A percentile compares a stretch with the other conserved stretches of the same genome.
Evolutionary conservation across 1,140 invertebrate species (phyloP).

Genomic region (Pseudomyrmex cubaensis): DNA sequence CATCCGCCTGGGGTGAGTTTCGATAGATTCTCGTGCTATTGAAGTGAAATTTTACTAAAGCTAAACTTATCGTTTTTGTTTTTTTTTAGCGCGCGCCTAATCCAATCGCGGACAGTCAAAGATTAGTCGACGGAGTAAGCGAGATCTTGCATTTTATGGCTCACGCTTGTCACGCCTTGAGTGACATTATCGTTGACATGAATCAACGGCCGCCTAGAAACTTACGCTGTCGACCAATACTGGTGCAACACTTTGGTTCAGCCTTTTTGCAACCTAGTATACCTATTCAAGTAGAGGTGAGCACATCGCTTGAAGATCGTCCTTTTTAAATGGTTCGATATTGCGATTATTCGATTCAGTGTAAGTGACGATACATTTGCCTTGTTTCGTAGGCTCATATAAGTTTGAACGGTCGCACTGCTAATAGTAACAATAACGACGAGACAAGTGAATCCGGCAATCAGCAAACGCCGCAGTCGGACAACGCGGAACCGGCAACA

Average conservation of each 20-base stretch:
- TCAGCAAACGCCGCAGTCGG: constrained; percentile 72
- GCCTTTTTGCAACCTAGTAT: constrained; percentile 87
- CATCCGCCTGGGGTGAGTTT: constrained; percentile 85
- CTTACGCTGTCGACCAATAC: constrained; percentile 89
- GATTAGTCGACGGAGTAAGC: constrained; percentile 89
- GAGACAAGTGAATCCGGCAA: constrained; percentile 74
- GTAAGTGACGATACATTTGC: neutral
- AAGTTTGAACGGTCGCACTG: constrained; percentile 82
- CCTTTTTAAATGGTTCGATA: neutral
- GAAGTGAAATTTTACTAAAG: neutral
- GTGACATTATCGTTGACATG: constrained; percentile 93
- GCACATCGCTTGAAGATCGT: constrained; percentile 25
- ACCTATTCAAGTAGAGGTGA: constrained; percentile 88
- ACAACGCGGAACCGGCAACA: constrained; percentile 66
- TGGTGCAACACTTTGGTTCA: constrained; percentile 88
- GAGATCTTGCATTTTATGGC: constrained; percentile 93
- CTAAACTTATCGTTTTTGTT: neutral
- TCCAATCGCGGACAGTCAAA: constrained; percentile 86
- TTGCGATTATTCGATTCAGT: constrained; percentile 13
- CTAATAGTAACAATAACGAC: constrained; percentile 77
- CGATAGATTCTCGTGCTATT: neutral
- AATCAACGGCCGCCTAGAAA: constrained; percentile 88
- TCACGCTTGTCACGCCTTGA: constrained; percentile 94
- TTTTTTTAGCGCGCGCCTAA: constrained; percentile 80
- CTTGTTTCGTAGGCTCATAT: constrained; percentile 84